Base-by-base conservation (phyloP, 2,888 invertebrate species). In the Unio delphinus region DNA sequence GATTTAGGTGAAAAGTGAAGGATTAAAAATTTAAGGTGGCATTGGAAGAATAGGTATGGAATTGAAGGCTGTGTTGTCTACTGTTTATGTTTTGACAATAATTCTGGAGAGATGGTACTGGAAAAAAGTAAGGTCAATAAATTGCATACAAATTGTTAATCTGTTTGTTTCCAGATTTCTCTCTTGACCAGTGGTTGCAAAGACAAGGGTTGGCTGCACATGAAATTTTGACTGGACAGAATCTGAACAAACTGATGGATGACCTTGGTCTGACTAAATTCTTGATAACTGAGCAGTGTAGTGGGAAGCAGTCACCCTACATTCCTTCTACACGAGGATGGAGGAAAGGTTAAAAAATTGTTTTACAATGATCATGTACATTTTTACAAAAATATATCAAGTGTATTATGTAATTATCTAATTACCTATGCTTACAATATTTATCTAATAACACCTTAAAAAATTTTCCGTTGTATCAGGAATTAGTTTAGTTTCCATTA, bases 211-310 rank as follows among this genome's bases (percentile, higher is more conserved):
- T 68, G 6, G 45, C 55, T 30, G 26, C 58, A 28, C n/a, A 23
- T 20, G 55, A 55, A 17, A 8, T 55, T 20, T 23, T 70, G 17
- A 8, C 59, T 64, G 26, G 30, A 28, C 55, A 66, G n/a, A 26
- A 59, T 57, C 57, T 63, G 23, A 67, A 67, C 15, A 66, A 78
- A 56, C 68, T 74, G 57, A 28, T 72, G 23, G 72, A 74, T 61
- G 55, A 65, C n/a, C 61, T 72, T 1, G 69, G 61, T n/a, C 59
- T 74, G 11, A 57, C 65, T 18, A 58, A 62, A 4, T 74, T 71
- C 62, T 45, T 76, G 17, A 68, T 63, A 3, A 20, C 62, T 18
- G 11, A 56, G 1, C 62, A 65, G 17, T 78, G 78, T 70, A 55
- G 65, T n/a, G 60, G 68, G 64, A 67, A 61, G 23, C 61, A 68